Percentiles rank a stretch among this genome's conserved stretches.
Conservation (phyloP, 30 jellyfish, hydroid and myxozoan species). For the Morbakka virulenta region DNA sequence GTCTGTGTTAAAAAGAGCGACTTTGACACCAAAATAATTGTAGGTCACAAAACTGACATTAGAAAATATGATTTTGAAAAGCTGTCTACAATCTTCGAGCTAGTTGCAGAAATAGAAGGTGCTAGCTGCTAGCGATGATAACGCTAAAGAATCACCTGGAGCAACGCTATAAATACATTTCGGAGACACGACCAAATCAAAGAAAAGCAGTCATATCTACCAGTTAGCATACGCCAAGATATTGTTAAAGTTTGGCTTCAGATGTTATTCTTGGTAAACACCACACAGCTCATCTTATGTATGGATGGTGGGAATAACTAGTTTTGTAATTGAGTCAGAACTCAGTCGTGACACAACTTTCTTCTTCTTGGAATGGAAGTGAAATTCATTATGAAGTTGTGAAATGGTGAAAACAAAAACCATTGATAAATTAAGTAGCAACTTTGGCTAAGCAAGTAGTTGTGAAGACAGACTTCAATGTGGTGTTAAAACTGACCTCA, state of each 20-base stretch:
- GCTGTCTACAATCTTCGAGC: slow-evolving; percentile 1
- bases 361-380: slow-evolving; percentile 11
- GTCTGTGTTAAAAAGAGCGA: neutral
- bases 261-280: neutral
- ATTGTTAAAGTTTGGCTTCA: slow-evolving; percentile 2
- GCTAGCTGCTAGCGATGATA: neutral
- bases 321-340: neutral
- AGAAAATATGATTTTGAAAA: slow-evolving; percentile 7
- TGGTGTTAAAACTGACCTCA: too few relatives aligned
- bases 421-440: neutral
- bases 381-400: slow-evolving; percentile 16
- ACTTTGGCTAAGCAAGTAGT: neutral
- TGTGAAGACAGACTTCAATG: slow-evolving; percentile 10
- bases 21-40: neutral
- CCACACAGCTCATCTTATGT: neutral
- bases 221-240: slow-evolving; percentile 12
- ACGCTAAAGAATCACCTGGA: neutral
- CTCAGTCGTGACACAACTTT: slow-evolving; percentile 12
- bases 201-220: slow-evolving; percentile 19
- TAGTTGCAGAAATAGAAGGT: slow-evolving; percentile 16
- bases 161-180: slow-evolving; percentile 10
- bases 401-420: slow-evolving; percentile 1
- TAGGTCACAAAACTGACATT: neutral
- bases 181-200: neutral
- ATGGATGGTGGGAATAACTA: slow-evolving; percentile 14